Base-by-base conservation (phyloP, 1,140 invertebrate genomes). In the Drosophila tani region DNA sequence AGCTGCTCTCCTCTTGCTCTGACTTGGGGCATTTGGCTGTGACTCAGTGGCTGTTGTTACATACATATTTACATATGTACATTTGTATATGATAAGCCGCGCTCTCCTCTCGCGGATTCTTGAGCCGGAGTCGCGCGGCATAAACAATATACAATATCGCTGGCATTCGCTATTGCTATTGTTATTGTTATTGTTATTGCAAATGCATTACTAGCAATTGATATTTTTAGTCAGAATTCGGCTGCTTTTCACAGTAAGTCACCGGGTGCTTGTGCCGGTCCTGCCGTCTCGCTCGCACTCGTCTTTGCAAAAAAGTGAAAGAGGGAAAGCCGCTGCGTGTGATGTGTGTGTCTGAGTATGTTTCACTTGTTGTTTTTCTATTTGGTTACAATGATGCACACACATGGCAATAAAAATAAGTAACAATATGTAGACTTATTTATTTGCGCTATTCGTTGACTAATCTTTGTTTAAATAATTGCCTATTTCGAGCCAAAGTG, bases 381-480 rank as follows among this genome's bases (percentile, higher is more conserved):
- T 67, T 38, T 75, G 70, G 73, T 67, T 71, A 66, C 57, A 62
- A 21, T 21, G 60, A 64, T 75, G 74, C 63, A 58, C 71, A 81
- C 75, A 85, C 55, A 85, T 79, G 79, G 56, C 45, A 40, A 86
- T 78, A 69, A 56, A 38, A 24, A 46, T 77, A 79, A 66, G 66
- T 69, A 78, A 55, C 53, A 63, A 79, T 64, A 40, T 50, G 49
- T 73, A 65, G 69, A 82, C 58, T 67, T 87, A 74, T 75, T 87
- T 80, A 71, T 80, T 80, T 77, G 53, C 60, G 53, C 71, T 80
- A 49, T 78, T 78, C 41, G 57, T 83, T 88, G 80, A 83, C 83
- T 88, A 83, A 88, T 87, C 77, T 73, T 74, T 81, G 83, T 80
- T 83, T 80, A 83, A 88, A 88, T 74, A 87, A 83, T 83, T 87